Percentiles rank a stretch among this genome's conserved stretches.
These are phyloP conservation scores for Ypsolopha sequella DNA, from an alignment of 2,888 invertebrate genomes.

Conservation along the genomic window DNA sequence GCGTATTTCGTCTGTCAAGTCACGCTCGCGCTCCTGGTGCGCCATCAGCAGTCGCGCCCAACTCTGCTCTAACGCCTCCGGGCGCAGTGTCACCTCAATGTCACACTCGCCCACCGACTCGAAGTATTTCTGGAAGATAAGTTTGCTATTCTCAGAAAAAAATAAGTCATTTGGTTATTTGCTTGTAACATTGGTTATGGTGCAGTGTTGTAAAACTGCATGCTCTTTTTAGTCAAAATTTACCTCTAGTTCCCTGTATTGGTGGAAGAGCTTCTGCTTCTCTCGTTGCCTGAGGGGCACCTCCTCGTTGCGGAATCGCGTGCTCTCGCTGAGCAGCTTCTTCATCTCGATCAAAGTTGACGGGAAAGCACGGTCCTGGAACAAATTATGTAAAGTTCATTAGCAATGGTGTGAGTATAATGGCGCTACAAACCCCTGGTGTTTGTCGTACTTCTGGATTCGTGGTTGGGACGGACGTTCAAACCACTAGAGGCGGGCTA, in stretches of 20 bases:
- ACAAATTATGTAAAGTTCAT: background rate
- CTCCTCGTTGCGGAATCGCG: conserved; percentile 94
- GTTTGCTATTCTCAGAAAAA: background rate
- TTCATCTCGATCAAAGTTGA: conserved; percentile 95
- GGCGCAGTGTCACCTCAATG: conserved; percentile 87
- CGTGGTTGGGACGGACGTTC: too few relatives aligned
- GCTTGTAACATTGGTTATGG: too few relatives aligned
- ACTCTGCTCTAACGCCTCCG: conserved; percentile 87
- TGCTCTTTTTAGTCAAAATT: background rate
- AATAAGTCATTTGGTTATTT: background rate
- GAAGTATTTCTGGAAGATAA: conserved; percentile 79
- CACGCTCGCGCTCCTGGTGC: conserved; percentile 91
- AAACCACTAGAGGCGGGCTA: too few relatives aligned
- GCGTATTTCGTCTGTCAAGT: conserved; percentile 91
- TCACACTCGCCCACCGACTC: conserved; percentile 90
- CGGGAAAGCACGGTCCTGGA: conserved; percentile 90
- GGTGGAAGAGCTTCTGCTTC: conserved; percentile 87
- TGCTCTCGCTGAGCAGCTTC: conserved; percentile 91
- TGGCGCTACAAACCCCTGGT: too few relatives aligned
- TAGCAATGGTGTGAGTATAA: background rate
- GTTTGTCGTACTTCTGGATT: too few relatives aligned
- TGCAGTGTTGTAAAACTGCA: too few relatives aligned
- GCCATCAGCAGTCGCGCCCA: conserved; percentile 91
- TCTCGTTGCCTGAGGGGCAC: conserved; percentile 91
- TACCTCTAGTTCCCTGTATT: conserved; percentile 86